Evolutionary conservation across 2,113 vertebrate species (phyloP).

Genomic region (Zosterops borbonicus): DNA sequence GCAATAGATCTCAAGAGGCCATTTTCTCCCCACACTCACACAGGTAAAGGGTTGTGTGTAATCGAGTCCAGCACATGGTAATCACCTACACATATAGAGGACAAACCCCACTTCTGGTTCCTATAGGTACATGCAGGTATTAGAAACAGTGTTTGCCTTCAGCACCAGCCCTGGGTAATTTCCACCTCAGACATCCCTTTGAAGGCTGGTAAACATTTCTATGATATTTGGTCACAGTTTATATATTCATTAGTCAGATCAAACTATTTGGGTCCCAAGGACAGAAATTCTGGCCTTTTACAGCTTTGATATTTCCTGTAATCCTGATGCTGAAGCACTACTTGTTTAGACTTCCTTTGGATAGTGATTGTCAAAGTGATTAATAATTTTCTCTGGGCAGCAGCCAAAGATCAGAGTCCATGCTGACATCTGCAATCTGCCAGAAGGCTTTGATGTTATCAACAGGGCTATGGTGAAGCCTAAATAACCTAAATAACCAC

Average conservation of each 20-base stretch:
- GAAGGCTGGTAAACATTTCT: not conserved
- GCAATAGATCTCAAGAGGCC: not conserved
- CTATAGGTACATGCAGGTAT: not conserved
- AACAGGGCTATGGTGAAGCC: not conserved
- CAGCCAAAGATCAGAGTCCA: constrained; percentile 30
- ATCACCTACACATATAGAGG: not conserved
- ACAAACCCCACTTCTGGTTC: not conserved
- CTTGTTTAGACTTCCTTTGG: not conserved
- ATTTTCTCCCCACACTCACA: not conserved
- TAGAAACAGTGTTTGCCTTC: not conserved
- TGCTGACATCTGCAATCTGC: not conserved
- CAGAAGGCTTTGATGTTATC: not conserved
- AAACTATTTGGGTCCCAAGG: not conserved
- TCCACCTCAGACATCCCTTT: not conserved
- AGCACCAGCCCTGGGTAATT: not conserved
- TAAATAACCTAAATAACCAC: not conserved
- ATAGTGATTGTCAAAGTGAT: not conserved
- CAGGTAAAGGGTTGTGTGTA: not conserved
- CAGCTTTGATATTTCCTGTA: not conserved
- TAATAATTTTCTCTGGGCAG: not conserved
- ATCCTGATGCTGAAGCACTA: not conserved
- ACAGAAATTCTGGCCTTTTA: not conserved
- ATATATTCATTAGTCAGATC: not conserved
- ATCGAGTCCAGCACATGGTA: not conserved
- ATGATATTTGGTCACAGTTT: not conserved